These are phyloP conservation scores for Brassicogethes aeneus DNA, from an alignment of 2,888 invertebrate species.

Conservation along the genomic window DNA sequence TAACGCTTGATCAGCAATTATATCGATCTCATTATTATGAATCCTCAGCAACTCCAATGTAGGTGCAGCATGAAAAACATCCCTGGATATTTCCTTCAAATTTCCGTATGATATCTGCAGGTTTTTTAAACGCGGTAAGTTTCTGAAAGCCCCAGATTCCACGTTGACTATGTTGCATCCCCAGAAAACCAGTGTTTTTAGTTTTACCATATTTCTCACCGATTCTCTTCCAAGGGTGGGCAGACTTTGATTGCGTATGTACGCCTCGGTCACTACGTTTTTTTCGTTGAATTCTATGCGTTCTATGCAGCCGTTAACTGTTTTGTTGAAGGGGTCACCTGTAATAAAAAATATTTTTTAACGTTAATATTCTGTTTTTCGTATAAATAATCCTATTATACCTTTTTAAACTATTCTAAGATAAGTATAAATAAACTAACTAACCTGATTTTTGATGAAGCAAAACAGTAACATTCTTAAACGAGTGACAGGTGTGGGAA, in stretches of 20 bases:
- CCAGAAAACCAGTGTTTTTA: conserved; percentile 14
- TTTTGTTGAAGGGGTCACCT: conserved; percentile 5
- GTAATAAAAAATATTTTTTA: too few species aligned
- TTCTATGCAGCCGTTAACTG: conserved; percentile 14
- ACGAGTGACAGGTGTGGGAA: too few species aligned
- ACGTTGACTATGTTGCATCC: conserved; percentile 10
- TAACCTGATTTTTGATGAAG: too few species aligned
- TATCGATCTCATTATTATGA: conserved; percentile 17
- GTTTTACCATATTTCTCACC: conserved; percentile 16
- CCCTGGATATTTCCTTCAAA: conserved; percentile 11
- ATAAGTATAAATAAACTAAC: too few species aligned
- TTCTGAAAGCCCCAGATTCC: conserved; percentile 14
- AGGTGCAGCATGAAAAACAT: conserved; percentile 15
- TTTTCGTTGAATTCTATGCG: conserved; percentile 12
- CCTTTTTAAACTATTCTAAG: too few species aligned
- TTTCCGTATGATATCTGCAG: conserved; percentile 11
- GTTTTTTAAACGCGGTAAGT: conserved; percentile 11
- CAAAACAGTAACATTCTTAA: too few species aligned
- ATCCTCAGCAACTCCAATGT: conserved; percentile 16
- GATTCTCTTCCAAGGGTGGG: conserved; percentile 13
- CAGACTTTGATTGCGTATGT: conserved; percentile 16
- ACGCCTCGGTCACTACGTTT: conserved; percentile 10
- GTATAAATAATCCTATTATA: too few species aligned
- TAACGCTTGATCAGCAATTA: conserved; percentile 19
- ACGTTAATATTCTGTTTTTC: too few species aligned